These are phyloP conservation scores for Chrysolina americana DNA, from an alignment of 2,888 invertebrate species.

Conservation along the genomic window DNA sequence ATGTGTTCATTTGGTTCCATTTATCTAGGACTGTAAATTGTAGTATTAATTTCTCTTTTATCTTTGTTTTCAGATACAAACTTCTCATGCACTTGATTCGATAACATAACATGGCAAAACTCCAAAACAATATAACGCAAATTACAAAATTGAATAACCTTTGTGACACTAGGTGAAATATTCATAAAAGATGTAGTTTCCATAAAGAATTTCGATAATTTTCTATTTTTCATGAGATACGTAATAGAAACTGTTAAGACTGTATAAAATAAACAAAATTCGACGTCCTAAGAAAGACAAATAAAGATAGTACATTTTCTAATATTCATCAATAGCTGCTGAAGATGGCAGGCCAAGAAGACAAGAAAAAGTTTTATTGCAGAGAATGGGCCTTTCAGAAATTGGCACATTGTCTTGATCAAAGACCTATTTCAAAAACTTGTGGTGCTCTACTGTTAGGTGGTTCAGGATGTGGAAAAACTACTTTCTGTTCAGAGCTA, in stretches of 20 bases:
- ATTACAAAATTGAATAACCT: constrained; percentile 38
- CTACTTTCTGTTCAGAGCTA: constrained; percentile 88
- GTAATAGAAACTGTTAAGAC: constrained; percentile 56
- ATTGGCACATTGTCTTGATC: constrained; percentile 91
- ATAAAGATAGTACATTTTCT: constrained; percentile 49
- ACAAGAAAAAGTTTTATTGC: constrained; percentile 86
- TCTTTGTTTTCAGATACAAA: constrained; percentile 26
- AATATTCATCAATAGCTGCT: constrained; percentile 35
- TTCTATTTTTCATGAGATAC: constrained; percentile 48
- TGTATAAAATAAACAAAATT: constrained; percentile 50
- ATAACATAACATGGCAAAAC: constrained; percentile 45
- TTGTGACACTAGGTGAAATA: constrained; percentile 46
- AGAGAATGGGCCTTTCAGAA: constrained; percentile 98
- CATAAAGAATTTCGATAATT: constrained; percentile 34
- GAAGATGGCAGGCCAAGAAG: constrained; percentile 68
- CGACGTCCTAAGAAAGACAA: constrained; percentile 55
- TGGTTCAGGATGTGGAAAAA: constrained; percentile 95
- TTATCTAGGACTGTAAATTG: constrained; percentile 25
- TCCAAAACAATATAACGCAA: constrained; percentile 36
- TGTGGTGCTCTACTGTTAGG: constrained; percentile 90
- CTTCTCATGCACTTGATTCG: constrained; percentile 13
- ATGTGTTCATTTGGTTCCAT: constrained; percentile 34
- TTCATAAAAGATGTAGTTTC: constrained; percentile 52
- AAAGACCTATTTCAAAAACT: constrained; percentile 86
- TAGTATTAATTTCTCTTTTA: constrained; percentile 6